Base-by-base conservation (phyloP, 2,797 vertebrate species). In the Myotis planiceps region DNA sequence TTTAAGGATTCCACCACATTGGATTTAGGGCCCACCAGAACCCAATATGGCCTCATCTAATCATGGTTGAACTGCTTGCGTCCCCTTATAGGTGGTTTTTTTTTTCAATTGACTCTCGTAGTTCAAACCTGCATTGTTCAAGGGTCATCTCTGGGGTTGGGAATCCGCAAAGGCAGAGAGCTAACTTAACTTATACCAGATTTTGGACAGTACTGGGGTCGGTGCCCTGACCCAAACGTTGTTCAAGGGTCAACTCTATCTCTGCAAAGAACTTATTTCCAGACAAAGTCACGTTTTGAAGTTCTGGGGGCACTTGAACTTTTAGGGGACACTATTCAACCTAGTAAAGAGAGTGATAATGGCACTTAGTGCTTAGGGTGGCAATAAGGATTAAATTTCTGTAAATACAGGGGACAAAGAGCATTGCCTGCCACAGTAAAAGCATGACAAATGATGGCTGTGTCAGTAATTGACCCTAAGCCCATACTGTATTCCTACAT, bases 341-440 rank as follows among this genome's bases (percentile, higher is more conserved):
- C 12, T 14, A 1, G 21, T 2, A 5, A 23, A 37, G n/a, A 76
- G 81, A 63, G 29, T 29, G 32, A 29, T 18, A 49, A 19, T 6
- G 71, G 15, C 10, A 27, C 16, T n/a, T 13, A 29, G 0, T 49
- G n/a, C 42, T 19, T 0, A 16, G 55, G 47, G 29, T 15, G 53
- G 9, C 7, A 37, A 15, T 51, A 9, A 84, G 71, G 42, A 60
- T 1, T 13, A 47, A 27, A 34, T 6, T 9, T 7, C 9, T 3
- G 21, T 47, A 68, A 37, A 39, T 2, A 9, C 0, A 60, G 19
- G 60, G 47, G 49, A 78, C 55, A 18, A 29, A 34, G 8, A 5
- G 2, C n/a, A 27, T 34, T 0, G 5, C 49, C 32, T 34, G 32
- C 25, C 76, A 49, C 0, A 6, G 42, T 9, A 2, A 13, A 49